Evolutionary conservation across 2,888 invertebrate genomes (phyloP).

Genomic region (Acleris laterana): DNA sequence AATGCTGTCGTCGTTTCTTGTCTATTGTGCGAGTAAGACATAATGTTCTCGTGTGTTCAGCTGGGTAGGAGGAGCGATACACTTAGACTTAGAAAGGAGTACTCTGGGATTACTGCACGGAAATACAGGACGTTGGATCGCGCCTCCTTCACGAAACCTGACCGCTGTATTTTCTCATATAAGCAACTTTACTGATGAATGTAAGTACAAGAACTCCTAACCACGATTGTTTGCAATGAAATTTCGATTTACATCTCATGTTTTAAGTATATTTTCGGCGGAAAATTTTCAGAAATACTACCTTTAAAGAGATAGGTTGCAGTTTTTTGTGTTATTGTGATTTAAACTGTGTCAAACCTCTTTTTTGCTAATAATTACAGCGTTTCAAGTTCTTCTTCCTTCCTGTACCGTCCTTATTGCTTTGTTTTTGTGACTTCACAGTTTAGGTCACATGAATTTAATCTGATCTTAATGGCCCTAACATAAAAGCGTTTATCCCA

Average conservation of each 20-base stretch:
- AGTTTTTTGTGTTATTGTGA: too few species aligned
- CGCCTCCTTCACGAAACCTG: conserved; percentile 83
- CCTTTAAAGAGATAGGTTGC: too few species aligned
- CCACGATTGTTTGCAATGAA: too few species aligned
- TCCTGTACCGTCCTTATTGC: too few species aligned
- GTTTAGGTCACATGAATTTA: neutral
- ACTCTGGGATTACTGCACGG: conserved; percentile 86
- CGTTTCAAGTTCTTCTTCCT: too few species aligned
- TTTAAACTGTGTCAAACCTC: too few species aligned
- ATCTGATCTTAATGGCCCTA: neutral
- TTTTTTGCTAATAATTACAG: too few species aligned
- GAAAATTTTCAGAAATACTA: too few species aligned
- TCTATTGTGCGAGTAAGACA: neutral
- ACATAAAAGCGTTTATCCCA: neutral
- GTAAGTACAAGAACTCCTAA: conserved; percentile 55
- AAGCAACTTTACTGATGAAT: conserved; percentile 67
- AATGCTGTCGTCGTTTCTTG: neutral
- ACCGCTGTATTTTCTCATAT: conserved; percentile 70
- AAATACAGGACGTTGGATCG: conserved; percentile 85
- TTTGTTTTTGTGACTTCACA: neutral
- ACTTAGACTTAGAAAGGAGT: conserved; percentile 84
- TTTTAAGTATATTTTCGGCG: too few species aligned
- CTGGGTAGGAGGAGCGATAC: conserved; percentile 82
- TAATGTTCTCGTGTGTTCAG: conserved; percentile 57
- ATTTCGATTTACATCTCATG: too few species aligned